Evolutionary conservation across 2,888 invertebrate species (phyloP).

Genomic region (Drosophila antonietae): DNA sequence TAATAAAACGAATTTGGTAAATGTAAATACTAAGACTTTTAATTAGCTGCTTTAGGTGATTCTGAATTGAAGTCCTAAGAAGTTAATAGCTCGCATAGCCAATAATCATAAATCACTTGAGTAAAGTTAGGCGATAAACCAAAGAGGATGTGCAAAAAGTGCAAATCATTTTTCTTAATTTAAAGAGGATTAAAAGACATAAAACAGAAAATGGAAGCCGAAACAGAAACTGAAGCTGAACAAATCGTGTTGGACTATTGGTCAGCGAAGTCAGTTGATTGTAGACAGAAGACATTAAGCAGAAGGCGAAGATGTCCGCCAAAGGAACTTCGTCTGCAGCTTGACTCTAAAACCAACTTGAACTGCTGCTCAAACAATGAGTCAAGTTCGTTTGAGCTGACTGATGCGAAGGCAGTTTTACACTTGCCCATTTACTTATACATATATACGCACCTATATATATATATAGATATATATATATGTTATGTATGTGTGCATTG

Average conservation of each 20-base stretch:
- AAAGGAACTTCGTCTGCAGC: constrained; percentile 52
- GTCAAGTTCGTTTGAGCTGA: constrained; percentile 34
- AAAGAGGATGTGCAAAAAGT: constrained; percentile 43
- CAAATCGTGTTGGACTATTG: constrained; percentile 13
- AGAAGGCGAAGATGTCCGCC: constrained; percentile 4
- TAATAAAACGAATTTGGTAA: constrained; percentile 71
- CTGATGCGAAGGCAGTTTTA: constrained; percentile 46
- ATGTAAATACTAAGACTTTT: constrained; percentile 14
- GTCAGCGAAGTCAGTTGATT: constrained; percentile 21
- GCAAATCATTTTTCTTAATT: constrained; percentile 78
- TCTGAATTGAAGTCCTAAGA: not conserved
- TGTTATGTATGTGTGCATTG: not conserved
- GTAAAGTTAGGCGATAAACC: constrained; percentile 19
- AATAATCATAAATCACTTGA: constrained; percentile 60
- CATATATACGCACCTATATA: not conserved
- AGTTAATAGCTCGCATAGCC: constrained; percentile 17
- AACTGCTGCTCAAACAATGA: constrained; percentile 9
- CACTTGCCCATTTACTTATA: constrained; percentile 20
- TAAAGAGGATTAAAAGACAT: constrained; percentile 65
- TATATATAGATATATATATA: not conserved
- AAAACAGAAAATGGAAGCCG: constrained; percentile 46
- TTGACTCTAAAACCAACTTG: constrained; percentile 37
- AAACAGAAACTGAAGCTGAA: not conserved
- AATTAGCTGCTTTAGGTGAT: not conserved
- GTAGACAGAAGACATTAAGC: constrained; percentile 24